Evolutionary conservation across 2,888 invertebrate species (phyloP), one percentile per base, ranked within the genome.

Genomic region (Scaptomyza caliginosa): DNA sequence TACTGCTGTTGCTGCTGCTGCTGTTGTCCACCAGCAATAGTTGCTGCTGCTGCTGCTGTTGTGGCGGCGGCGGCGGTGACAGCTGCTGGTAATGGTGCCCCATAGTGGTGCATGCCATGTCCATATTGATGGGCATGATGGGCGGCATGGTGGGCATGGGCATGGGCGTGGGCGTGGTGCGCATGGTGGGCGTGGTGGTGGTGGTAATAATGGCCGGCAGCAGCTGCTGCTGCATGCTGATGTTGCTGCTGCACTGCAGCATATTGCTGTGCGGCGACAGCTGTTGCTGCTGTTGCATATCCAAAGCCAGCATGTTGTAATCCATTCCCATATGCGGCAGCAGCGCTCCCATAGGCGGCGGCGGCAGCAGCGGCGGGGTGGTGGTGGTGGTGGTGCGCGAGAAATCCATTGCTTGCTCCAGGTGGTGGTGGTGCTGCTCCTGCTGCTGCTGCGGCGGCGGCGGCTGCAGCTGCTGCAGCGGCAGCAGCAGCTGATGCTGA

Each of bases 11-110:
- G 56, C 54, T 57, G 52, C 38, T 43, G 57, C 26, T 48, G 67
- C 55, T 55, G 67, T 34, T 50, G 57, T 72, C 74, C 79, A 80
- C 71, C 45, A 60, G 67, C 69, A 84, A 74, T 67, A 84, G 78
- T 56, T 77, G 82, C 56, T 76, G 84, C 42, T 67, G 77, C 39
- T 56, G 93, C 57, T 19, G 57, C 56, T 32, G 32, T 16, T 70
- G 79, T 63, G 70, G 54, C 39, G 54, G 93, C 57, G 16, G 57
- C 57, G 40, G 56, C 89, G 92, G 94, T 92, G 93, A 93, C 93
- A 93, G 30, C 79, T 68, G 36, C 6, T 79, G 86, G 78, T 80
- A 68, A 3, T 85, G 85, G 58, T 72, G 78, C 64, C 45, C 68
- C 80, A 90, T 91, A 91, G 83, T 90, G 90, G 74, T 91, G 88